Percentiles rank a stretch among this genome's conserved stretches.
Conservation (phyloP, 37 sponge, comb jelly and placozoan species). For the Petrosia ficiformis region DNA sequence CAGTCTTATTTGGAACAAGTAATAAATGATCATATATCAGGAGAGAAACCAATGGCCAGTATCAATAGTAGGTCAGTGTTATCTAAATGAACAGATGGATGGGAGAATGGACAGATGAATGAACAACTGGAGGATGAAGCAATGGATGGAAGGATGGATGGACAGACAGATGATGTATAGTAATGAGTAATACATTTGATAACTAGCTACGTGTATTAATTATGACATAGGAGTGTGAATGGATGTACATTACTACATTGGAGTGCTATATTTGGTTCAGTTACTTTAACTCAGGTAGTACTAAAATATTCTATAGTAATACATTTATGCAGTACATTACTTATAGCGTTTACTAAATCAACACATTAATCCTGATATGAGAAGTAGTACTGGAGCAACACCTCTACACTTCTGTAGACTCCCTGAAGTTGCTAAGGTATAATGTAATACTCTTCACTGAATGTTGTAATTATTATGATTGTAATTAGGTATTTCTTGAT, state of each 20-base stretch:
- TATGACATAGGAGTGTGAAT: constrained; percentile 48
- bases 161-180: no score
- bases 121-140: no score
- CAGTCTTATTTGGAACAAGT: constrained; percentile 24
- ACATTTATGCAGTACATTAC: not conserved
- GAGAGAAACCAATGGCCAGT: constrained; percentile 46
- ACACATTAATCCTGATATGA: constrained; percentile 26
- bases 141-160: no score
- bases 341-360: constrained; percentile 25
- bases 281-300: constrained; percentile 44
- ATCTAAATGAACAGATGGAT: no score
- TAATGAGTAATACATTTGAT: no score
- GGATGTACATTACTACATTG: constrained; percentile 65
- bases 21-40: constrained; percentile 30
- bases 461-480: not conserved
- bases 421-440: constrained; percentile 24
- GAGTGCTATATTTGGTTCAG: constrained; percentile 43
- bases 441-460: not conserved
- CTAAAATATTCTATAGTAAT: not conserved
- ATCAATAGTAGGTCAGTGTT: constrained; percentile 71
- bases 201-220: not conserved
- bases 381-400: constrained; percentile 35
- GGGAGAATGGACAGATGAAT: no score
- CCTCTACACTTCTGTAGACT: constrained; percentile 44
- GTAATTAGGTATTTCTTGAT: constrained; percentile 47